Evolutionary conservation across 1,140 invertebrate genomes (phyloP).

Genomic region (Aphis gossypii): DNA sequence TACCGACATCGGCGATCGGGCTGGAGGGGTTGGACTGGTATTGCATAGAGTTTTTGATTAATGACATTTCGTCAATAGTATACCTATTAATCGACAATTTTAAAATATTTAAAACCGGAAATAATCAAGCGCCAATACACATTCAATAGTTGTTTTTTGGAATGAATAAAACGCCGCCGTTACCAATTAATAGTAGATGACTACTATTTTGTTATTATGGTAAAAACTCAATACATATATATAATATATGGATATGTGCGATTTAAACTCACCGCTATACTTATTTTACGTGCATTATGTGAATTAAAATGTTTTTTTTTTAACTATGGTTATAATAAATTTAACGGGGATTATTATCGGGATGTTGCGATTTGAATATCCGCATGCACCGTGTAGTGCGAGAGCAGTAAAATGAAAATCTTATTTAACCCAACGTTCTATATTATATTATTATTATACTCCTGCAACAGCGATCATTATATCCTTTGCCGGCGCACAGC

Average conservation of each 20-base stretch:
- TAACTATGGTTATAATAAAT: neutral
- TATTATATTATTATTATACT: neutral
- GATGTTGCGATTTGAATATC: neutral
- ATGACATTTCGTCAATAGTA: neutral
- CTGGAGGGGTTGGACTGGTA: neutral
- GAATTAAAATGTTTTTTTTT: conserved; percentile 18
- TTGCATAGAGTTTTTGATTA: neutral
- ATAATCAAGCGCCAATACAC: neutral
- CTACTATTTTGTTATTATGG: neutral
- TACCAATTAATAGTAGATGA: neutral
- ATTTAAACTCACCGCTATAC: neutral
- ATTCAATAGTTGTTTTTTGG: neutral
- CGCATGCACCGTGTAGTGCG: neutral
- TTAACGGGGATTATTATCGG: conserved; percentile 3
- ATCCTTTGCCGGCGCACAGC: neutral
- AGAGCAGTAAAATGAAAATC: neutral
- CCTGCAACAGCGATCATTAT: neutral
- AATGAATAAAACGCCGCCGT: neutral
- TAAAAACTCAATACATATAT: neutral
- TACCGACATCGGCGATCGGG: neutral
- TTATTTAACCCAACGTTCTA: neutral
- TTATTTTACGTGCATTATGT: neutral
- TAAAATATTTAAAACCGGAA: neutral
- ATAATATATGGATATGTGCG: neutral
- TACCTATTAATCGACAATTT: neutral